Evolutionary conservation across 2,888 invertebrate species (phyloP).

Genomic region (Prosopocoilus inquinatus): DNA sequence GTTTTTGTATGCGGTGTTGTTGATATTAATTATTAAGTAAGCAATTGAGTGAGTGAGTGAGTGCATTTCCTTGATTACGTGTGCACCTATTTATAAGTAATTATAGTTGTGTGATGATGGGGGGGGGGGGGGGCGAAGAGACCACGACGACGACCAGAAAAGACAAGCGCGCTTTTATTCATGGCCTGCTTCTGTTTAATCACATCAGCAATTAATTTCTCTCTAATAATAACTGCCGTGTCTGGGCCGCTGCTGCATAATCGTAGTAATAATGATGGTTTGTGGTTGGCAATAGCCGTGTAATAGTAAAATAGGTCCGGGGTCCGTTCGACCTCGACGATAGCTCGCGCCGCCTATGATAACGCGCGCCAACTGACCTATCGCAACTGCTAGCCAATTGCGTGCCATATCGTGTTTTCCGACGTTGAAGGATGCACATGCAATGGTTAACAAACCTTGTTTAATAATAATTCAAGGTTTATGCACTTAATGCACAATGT

Average conservation of each 20-base stretch:
- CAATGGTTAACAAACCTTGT: conserved; percentile 26
- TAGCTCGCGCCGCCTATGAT: conserved; percentile 12
- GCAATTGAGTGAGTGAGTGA: too few relatives aligned
- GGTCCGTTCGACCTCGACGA: conserved; percentile 14
- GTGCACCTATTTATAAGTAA: too few relatives aligned
- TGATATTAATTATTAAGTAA: too few relatives aligned
- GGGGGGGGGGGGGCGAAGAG: background rate
- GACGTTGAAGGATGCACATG: conserved; percentile 22
- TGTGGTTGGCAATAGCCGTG: conserved; percentile 9
- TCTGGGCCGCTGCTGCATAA: too few relatives aligned
- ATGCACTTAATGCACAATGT: conserved; percentile 8
- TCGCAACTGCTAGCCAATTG: conserved; percentile 18
- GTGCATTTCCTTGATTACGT: too few relatives aligned
- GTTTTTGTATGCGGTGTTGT: too few relatives aligned
- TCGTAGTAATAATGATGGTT: background rate
- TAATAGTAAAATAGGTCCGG: conserved; percentile 17
- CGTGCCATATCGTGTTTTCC: conserved; percentile 20
- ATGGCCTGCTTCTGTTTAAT: conserved; percentile 1
- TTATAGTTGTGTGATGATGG: too few relatives aligned
- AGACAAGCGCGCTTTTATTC: background rate
- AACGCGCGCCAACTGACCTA: conserved; percentile 23
- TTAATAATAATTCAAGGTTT: conserved; percentile 30
- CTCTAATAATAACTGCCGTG: too few relatives aligned
- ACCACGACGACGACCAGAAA: background rate
- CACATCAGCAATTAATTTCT: background rate